Evolutionary conservation across 2,797 vertebrate species (phyloP).

Genomic region (Notolabrus celidotus): DNA sequence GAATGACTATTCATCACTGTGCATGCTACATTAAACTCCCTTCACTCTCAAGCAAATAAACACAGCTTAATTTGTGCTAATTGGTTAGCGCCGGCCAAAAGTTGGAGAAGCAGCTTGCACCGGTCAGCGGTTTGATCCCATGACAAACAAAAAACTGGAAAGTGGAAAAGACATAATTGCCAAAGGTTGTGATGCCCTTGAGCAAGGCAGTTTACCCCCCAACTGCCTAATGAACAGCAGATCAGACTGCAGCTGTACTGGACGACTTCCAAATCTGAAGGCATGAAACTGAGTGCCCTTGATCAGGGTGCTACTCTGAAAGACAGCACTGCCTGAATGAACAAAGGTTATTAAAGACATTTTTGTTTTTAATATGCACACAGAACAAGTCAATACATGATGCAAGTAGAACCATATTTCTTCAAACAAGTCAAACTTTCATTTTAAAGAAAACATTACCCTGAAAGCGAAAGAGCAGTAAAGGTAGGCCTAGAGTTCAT

Average conservation of each 20-base stretch:
- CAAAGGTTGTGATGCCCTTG: neutral
- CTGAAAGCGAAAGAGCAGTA: too few species aligned
- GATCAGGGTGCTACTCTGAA: neutral
- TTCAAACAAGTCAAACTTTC: too few species aligned
- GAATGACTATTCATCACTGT: neutral
- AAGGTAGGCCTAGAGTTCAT: too few species aligned
- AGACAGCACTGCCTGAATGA: neutral
- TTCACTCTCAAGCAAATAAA: constrained; percentile 10
- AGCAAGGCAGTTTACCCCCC: constrained; percentile 15
- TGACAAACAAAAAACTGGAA: neutral
- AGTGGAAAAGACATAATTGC: neutral
- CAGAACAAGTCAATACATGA: too few species aligned
- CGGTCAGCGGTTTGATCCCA: neutral
- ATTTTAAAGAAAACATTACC: too few species aligned
- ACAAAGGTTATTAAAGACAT: too few species aligned
- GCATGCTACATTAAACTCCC: neutral
- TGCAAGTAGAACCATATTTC: too few species aligned
- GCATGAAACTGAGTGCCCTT: neutral
- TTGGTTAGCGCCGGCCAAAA: neutral
- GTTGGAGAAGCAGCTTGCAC: neutral
- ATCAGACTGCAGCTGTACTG: neutral
- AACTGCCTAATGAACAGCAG: neutral
- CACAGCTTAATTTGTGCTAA: neutral
- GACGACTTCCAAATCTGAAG: constrained; percentile 4
- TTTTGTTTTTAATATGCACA: too few species aligned